A percentile compares a stretch with the other conserved stretches of the same genome.
Conservation (phyloP, 2,888 invertebrate genomes). For the Trichopria drosophilae region DNA sequence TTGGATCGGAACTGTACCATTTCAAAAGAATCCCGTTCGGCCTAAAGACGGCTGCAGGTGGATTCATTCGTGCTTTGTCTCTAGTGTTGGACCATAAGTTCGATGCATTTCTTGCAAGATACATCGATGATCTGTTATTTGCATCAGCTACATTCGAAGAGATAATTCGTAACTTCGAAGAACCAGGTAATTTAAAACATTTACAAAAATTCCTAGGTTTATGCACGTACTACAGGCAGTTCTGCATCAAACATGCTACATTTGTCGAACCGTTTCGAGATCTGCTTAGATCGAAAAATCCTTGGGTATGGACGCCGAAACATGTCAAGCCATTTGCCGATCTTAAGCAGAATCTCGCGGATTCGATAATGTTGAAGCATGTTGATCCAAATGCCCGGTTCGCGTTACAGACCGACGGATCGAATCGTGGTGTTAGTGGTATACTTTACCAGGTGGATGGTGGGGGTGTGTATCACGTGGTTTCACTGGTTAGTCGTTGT, state of each 20-base stretch:
- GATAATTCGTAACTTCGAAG: constrained; percentile 35
- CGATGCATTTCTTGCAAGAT: constrained; percentile 36
- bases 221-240: constrained; percentile 15
- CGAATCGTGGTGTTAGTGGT: constrained; percentile 27
- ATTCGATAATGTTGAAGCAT: constrained; percentile 20
- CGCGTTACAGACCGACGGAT: no score
- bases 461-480: constrained; percentile 10
- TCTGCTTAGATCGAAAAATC: no score
- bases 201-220: constrained; percentile 31
- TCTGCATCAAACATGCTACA: no score
- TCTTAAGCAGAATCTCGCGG: constrained; percentile 21
- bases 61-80: constrained; percentile 34
- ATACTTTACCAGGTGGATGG: constrained; percentile 25
- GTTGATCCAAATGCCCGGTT: constrained; percentile 13
- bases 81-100: constrained; percentile 38
- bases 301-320: no score
- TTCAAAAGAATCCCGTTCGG: constrained; percentile 46
- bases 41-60: constrained; percentile 39
- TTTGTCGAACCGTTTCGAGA: no score
- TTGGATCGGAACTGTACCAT: constrained; percentile 37
- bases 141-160: constrained; percentile 36
- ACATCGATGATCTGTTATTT: constrained; percentile 47
- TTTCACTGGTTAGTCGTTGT: constrained; percentile 35
- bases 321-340: constrained; percentile 18
- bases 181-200: constrained; percentile 37